Evolutionary conservation across 1,140 invertebrate species (phyloP), one percentile per base, ranked within the genome.

Genomic region (Contarinia nasturtii): DNA sequence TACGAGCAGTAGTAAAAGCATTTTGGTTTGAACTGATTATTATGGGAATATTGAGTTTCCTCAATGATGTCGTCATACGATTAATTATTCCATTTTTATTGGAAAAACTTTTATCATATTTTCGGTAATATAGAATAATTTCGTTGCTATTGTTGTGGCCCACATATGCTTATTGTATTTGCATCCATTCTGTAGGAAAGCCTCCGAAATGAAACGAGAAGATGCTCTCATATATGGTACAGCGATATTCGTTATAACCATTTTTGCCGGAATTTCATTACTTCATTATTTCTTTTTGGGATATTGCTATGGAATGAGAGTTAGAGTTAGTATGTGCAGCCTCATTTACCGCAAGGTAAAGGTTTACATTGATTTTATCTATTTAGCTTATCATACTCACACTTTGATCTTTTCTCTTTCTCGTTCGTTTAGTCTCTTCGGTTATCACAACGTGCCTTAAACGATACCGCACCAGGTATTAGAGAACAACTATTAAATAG

Each of bases 371-470:
- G 85, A 2, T 83, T 86, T 66, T 75, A 87, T 46, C 81, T 87
- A 2, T 88, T 87, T 66, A 63, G 87, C 3, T 68, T 89, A 38
- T 82, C 82, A 2, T 87, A 86, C 56, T 83, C 54, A 74, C 77
- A 14, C 77, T 72, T 49, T 62, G 76, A 48, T 77, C 77, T 70
- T 76, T 18, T 67, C n/a, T n/a, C n/a, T n/a, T n/a, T n/a, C n/a
- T n/a, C n/a, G n/a, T 76, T 1, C 49, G 78, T 21, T 48, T 33
- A 77, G 65, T 67, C 74, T 2, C 56, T 77, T n/a, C 64, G 64
- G 40, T 55, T 80, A 7, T 78, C 74, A 49, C 67, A 65, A 45
- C 72, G 69, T 0, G 75, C 83, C 0, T 53, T 87, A 15, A 74
- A 74, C 1, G 72, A 81, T 53, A 81, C 81, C 2, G 79, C 82